Evolutionary conservation across 2,797 vertebrate genomes (phyloP).

Genomic region (Nothura maculosa): DNA sequence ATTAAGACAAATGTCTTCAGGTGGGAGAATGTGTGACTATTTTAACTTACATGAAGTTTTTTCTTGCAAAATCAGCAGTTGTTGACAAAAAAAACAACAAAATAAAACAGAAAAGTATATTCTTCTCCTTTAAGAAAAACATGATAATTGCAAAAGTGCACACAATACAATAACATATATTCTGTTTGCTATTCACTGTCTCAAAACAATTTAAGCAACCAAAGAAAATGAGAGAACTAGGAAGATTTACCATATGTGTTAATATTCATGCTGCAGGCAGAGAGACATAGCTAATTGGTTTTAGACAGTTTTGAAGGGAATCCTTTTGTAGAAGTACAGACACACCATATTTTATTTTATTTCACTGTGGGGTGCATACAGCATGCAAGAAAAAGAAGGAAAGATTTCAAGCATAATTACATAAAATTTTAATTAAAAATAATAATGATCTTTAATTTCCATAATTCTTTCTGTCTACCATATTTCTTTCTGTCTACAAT

Average conservation of each 20-base stretch:
- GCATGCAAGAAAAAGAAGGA: neutral
- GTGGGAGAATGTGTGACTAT: neutral
- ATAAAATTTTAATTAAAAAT: neutral
- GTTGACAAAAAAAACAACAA: neutral
- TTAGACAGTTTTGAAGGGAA: slow-evolving; percentile 17
- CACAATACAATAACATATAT: neutral
- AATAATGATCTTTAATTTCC: neutral
- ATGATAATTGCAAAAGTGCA: neutral
- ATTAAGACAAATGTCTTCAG: neutral
- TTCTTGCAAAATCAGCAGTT: neutral
- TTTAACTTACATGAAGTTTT: neutral
- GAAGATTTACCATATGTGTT: slow-evolving; percentile 5
- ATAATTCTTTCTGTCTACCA: neutral
- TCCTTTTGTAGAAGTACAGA: neutral
- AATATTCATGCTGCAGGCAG: slow-evolving; percentile 29
- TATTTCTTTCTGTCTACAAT: neutral
- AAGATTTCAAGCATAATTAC: neutral
- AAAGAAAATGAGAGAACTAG: slow-evolving; percentile 8
- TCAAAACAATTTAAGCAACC: slow-evolving; percentile 13
- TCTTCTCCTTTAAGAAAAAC: slow-evolving; percentile 17
- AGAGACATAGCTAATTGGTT: neutral
- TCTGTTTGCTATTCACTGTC: slow-evolving; percentile 3
- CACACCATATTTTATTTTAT: neutral
- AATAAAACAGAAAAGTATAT: neutral
- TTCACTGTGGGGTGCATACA: neutral